phyloP scores from a whole-genome alignment of 2,797 vertebrate species.

The Sebastes vulpes region DNA sequence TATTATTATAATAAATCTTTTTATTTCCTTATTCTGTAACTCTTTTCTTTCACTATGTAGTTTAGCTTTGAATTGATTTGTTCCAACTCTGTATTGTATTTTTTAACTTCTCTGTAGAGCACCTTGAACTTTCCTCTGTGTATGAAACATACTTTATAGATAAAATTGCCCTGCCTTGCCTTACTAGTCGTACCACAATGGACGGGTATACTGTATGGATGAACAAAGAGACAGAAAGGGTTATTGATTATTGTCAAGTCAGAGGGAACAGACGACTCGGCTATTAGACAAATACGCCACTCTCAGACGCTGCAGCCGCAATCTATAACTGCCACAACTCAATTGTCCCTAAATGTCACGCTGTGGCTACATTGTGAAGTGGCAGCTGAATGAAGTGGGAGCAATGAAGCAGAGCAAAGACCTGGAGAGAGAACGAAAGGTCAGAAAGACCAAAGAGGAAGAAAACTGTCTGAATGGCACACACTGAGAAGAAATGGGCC shows the following conservation, averaged over 20 bases:
- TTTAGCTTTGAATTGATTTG: not conserved
- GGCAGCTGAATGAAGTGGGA: slow-evolving; percentile 59
- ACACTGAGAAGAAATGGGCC: slow-evolving; percentile 55
- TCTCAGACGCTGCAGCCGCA: slow-evolving; percentile 48
- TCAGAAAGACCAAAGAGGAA: slow-evolving; percentile 66
- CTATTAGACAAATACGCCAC: slow-evolving; percentile 51
- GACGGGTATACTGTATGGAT: not conserved
- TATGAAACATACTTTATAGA: not conserved
- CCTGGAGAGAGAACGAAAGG: slow-evolving; percentile 56
- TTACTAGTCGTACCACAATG: not conserved
- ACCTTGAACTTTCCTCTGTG: not conserved
- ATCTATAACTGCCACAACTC: slow-evolving; percentile 73
- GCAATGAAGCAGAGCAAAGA: slow-evolving; percentile 52
- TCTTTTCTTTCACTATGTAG: not conserved
- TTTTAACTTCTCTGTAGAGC: not conserved
- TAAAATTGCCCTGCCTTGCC: not conserved
- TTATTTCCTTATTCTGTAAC: not conserved
- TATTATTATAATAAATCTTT: not conserved
- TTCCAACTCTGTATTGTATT: not conserved
- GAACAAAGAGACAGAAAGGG: slow-evolving; percentile 30
- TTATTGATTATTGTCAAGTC: slow-evolving; percentile 56
- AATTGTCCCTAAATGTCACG: slow-evolving; percentile 84
- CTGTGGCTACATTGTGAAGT: slow-evolving; percentile 70
- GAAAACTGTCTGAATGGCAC: slow-evolving; percentile 51
- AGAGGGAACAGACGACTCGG: slow-evolving; percentile 33